These are phyloP conservation scores for Cheilinus undulatus DNA, from an alignment of 2,113 vertebrate genomes.

Conservation along the genomic window DNA sequence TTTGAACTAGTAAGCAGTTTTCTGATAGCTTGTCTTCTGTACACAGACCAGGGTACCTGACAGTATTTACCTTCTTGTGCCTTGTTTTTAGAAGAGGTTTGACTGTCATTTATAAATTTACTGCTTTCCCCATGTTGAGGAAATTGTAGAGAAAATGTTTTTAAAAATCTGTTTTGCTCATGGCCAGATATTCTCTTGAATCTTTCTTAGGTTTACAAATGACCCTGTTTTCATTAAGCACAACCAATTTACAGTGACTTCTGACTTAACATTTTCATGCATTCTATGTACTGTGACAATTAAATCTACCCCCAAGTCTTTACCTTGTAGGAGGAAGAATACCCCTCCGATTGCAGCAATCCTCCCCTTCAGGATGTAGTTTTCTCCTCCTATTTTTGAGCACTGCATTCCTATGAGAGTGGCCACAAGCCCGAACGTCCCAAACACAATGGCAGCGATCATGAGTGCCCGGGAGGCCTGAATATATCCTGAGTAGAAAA, in stretches of 20 bases:
- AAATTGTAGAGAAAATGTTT: not conserved
- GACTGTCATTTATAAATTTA: no score
- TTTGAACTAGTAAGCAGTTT: constrained; percentile 38
- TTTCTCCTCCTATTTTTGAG: constrained; percentile 84
- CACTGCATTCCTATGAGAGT: constrained; percentile 88
- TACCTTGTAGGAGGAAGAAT: constrained; percentile 88
- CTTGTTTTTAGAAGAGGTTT: constrained; percentile 5
- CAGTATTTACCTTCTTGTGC: constrained; percentile 26
- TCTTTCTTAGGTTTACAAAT: no score
- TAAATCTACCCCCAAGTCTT: not conserved
- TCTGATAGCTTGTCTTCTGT: constrained; percentile 53
- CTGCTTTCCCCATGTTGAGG: not conserved
- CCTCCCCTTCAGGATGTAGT: constrained; percentile 82
- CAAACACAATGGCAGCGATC: constrained; percentile 87
- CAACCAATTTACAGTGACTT: not conserved
- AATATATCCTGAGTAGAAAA: constrained; percentile 84
- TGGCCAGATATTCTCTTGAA: no score
- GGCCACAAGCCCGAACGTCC: constrained; percentile 82
- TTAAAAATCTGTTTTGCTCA: no score
- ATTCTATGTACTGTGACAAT: not conserved
- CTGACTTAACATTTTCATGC: not conserved
- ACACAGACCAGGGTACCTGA: constrained; percentile 26
- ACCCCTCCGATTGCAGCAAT: constrained; percentile 83
- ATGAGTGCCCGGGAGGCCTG: constrained; percentile 91
- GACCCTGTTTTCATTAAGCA: no score